Evolutionary conservation across 2,888 invertebrate genomes (phyloP), one percentile per base, ranked within the genome.

Genomic region (Drosophila aldrichi): DNA sequence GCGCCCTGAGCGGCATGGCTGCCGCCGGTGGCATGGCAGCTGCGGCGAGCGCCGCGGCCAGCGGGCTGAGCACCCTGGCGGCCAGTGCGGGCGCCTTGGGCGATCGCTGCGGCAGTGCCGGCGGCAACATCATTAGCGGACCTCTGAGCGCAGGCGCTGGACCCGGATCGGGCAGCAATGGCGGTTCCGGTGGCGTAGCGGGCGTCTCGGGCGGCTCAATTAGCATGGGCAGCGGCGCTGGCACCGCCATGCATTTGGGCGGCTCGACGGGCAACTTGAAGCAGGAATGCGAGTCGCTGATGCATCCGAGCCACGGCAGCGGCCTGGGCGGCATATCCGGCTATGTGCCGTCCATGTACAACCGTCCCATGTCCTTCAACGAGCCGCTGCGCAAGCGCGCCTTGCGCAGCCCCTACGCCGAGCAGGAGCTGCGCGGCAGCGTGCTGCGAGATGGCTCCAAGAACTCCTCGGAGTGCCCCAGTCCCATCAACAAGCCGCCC

Each of bases 391-490:
- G 94, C 92, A 96, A 95, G 90, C 93, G 94, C 80, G 93, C 94
- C 75, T 93, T 94, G 83, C 94, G 94, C 83, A 95, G 92, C 92
- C 95, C 93, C n/a, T 93, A 92, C 73, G 90, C 90, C 70, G 93
- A 93, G 65, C 93, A 92, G 79, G 93, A 93, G 70, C 92, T 94
- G 66, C 94, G 96, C 78, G 95, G 95, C 51, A 95, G 95, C 72
- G 96, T 96, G 20, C 91, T 96, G 81, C 93, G 96, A 66, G 96
- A 96, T 89, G 93, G 93, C 56, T 93, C 93, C 25, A 93, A 93
- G 77, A 92, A 92, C 79, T 93, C 90, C 72, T 91, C 92, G 44
- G 93, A 93, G 65, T 93, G 93, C 77, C 93, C 94, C 51, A 93
- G 93, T 69, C 94, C 94, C 43, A 93, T 94, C 43, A 92, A 90